Percentiles rank a stretch among this genome's conserved stretches.
phyloP scores from a whole-genome alignment of 2,888 invertebrate species.

The Drosophila pegasa region DNA sequence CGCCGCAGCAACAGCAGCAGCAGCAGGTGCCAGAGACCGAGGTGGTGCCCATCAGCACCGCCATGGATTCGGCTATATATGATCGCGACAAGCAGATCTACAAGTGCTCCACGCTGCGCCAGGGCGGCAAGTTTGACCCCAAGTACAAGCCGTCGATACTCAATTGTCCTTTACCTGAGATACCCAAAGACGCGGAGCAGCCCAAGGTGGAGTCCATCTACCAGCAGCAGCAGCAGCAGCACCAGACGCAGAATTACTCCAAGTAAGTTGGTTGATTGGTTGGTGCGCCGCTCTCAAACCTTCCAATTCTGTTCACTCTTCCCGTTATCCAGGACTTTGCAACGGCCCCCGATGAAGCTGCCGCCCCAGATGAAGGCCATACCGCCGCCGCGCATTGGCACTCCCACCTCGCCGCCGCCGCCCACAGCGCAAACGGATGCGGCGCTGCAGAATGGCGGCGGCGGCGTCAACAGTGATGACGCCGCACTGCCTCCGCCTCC shows the following conservation, averaged over 20 bases:
- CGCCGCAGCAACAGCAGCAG: slow-evolving; percentile 62
- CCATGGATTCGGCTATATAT: slow-evolving; percentile 83
- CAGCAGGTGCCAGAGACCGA: slow-evolving; percentile 63
- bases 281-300: slow-evolving; percentile 25
- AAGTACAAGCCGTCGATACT: slow-evolving; percentile 85
- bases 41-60: slow-evolving; percentile 64
- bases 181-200: slow-evolving; percentile 84
- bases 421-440: slow-evolving; percentile 55
- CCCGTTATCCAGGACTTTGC: slow-evolving; percentile 80
- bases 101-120: slow-evolving; percentile 84
- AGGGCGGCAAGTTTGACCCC: slow-evolving; percentile 85
- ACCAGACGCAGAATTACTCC: slow-evolving; percentile 75
- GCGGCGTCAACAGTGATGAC: slow-evolving; percentile 64
- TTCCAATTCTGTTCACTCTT: slow-evolving; percentile 9
- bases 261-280: slow-evolving; percentile 77
- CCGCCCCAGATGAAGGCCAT: slow-evolving; percentile 85
- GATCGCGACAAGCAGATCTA: slow-evolving; percentile 85
- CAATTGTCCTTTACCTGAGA: slow-evolving; percentile 85
- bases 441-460: slow-evolving; percentile 27
- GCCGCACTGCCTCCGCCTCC: slow-evolving; percentile 79
- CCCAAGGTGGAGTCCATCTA: slow-evolving; percentile 82
- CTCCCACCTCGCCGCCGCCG: slow-evolving; percentile 81
- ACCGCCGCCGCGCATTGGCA: slow-evolving; percentile 84
- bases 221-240: slow-evolving; percentile 70
- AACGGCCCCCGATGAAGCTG: slow-evolving; percentile 84